Base-by-base conservation (phyloP, 2,113 vertebrate genomes). In the Pteronura brasiliensis region DNA sequence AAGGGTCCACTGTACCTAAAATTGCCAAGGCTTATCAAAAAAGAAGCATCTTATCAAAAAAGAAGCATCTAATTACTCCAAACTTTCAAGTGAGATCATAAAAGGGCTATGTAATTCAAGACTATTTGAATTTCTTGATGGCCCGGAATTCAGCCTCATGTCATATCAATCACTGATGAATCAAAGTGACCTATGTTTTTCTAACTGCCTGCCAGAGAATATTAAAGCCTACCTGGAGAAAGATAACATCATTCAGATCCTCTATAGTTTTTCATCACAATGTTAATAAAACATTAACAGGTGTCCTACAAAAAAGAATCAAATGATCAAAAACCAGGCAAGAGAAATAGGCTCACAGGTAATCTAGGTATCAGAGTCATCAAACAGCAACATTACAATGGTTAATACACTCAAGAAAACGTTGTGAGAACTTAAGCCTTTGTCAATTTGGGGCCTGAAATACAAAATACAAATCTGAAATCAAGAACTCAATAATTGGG, bases 301-400 rank as follows among this genome's bases (percentile, higher is more conserved):
- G 12, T 23, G 63, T 90, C 59, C 79, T 83, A 71, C 55, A 29
- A 47, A 83, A 97, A 93, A 84, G 14, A 47, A 97, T 74, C 47
- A 82, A 93, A 88, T 71, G 59, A 97, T 94, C 18, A 63, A 97
- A 97, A 96, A 63, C 21, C 69, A 97, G 59, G 88, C 11, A 88
- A 97, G 7, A 90, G 42, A 97, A 93, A 83, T 1, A 80, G 49
- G 63, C 27, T 88, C 27, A 57, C 3, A 44, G 44, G 12, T 79
- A 47, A 81, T 42, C 11, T 36, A n/a, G 29, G 11, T 69, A 49
- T 36, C 29, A 76, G 5, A 82, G 44, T 81, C 49, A 80, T 52
- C n/a, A 88, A n/a, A 49, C 3, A 67, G 59, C 25, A 83, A 87
- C 25, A 86, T 49, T 36, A 65, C 13, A 67, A 57, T 39, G 25